Evolutionary conservation across 2,113 vertebrate species (phyloP).

Genomic region (Lagopus muta): DNA sequence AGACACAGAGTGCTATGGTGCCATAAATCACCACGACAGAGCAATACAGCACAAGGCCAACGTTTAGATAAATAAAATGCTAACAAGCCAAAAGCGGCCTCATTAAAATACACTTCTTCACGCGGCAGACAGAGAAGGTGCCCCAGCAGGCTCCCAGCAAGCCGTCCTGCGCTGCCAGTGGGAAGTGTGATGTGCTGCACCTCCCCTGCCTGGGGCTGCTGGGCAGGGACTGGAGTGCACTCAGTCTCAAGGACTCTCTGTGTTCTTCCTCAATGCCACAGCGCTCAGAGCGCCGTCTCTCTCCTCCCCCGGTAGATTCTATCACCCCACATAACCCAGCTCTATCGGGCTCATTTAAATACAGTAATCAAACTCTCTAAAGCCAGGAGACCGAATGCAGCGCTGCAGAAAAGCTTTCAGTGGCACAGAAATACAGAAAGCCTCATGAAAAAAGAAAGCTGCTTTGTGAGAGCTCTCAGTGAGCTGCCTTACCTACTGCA

Average conservation of each 20-base stretch:
- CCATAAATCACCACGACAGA: not conserved
- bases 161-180: not conserved
- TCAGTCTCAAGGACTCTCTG: not conserved
- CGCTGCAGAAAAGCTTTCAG: not conserved
- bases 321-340: constrained; percentile 42
- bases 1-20: fast-evolving
- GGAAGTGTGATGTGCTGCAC: fast-evolving
- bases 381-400: not conserved
- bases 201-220: not conserved
- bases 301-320: constrained; percentile 10
- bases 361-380: not conserved
- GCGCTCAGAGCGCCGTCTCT: fast-evolving
- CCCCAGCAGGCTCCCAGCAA: fast-evolving
- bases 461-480: not conserved
- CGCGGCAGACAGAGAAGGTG: not conserved
- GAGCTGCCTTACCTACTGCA: not conserved
- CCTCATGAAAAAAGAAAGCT: fast-evolving
- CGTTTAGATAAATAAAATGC: not conserved
- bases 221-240: not conserved
- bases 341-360: constrained; percentile 24
- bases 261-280: not conserved
- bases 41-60: not conserved
- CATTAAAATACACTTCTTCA: not conserved
- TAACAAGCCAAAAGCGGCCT: not conserved
- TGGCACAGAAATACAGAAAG: not conserved